These are phyloP conservation scores for Condylura cristata DNA, from an alignment of 2,113 vertebrate genomes.

Conservation along the genomic window DNA sequence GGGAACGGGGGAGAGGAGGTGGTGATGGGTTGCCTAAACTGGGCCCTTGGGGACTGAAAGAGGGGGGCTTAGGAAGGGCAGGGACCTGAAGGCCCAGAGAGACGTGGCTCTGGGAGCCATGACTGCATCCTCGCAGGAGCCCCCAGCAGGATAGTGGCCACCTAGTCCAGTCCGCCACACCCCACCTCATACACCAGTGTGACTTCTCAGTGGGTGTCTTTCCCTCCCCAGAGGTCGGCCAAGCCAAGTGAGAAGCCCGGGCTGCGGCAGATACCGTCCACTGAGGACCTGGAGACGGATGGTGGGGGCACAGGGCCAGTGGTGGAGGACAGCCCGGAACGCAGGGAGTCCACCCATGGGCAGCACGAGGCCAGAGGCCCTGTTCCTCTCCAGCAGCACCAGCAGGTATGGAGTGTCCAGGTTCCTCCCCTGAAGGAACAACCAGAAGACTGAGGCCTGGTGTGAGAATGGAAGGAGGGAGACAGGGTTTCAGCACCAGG, in stretches of 20 bases:
- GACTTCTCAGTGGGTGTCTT: neutral
- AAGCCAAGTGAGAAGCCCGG: constrained; percentile 95
- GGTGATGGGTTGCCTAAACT: neutral
- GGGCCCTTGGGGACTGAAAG: neutral
- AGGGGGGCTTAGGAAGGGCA: neutral
- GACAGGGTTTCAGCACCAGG: neutral
- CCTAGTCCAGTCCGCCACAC: neutral
- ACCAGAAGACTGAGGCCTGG: neutral
- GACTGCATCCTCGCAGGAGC: neutral
- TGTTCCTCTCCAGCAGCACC: constrained; percentile 72
- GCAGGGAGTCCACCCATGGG: constrained; percentile 75
- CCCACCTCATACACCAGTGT: too few relatives aligned
- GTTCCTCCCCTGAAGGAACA: neutral
- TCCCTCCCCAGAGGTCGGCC: constrained; percentile 71
- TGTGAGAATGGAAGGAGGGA: neutral
- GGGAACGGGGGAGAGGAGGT: neutral
- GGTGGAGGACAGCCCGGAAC: constrained; percentile 77
- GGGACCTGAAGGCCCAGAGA: neutral
- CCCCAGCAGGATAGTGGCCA: neutral
- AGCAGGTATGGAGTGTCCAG: constrained; percentile 85
- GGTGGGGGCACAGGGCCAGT: constrained; percentile 79
- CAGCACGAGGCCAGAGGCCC: constrained; percentile 72
- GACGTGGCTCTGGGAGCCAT: too few relatives aligned
- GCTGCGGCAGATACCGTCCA: constrained; percentile 93
- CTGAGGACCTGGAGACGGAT: constrained; percentile 92